Base-by-base conservation (phyloP, 2,113 vertebrate genomes). In the Sitta europaea region DNA sequence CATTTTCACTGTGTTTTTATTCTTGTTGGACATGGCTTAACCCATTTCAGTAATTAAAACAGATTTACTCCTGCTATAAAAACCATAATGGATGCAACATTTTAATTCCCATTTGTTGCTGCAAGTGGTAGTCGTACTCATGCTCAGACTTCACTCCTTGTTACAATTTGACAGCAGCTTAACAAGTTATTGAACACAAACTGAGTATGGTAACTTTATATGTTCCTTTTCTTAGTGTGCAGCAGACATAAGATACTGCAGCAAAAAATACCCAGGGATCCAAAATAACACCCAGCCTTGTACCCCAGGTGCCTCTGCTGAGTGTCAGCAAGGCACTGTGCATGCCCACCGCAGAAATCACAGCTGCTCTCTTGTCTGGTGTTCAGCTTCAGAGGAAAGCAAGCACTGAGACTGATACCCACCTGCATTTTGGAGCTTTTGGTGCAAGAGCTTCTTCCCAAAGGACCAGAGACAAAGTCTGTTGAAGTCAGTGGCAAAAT, bases 41-140 rank as follows among this genome's bases (percentile, higher is more conserved):
- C 31, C 68, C 48, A 72, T 48, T 95, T 90, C 70, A 78, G 61
- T 97, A 93, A 90, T 90, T 94, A 87, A 94, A 95, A 71, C 62
- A 84, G 58, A 94, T 71, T 76, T 95, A 80, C 5, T 62, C 25
- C 45, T 43, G 29, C 61, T 38, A 71, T 87, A 91, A 91, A 96
- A 91, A 17, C 6, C n/a, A 23, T 50, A 87, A 58, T 11, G 65
- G 33, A 77, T 20, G 35, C 31, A 68, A 71, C 21, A 47, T 73
- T 88, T 89, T 66, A 38, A 87, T 91, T 90, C 48, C 40, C 31
- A 51, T 71, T 97, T 78, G n/a, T 67, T 90, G 31, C 61, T 81
- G 36, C 11, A 8, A 81, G 65, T 85, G 6, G 35, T 87, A 81
- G 33, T 20, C 63, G 13, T 55, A 55, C 58, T 84, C 66, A 59